phyloP scores from a whole-genome alignment of 2,113 vertebrate genomes.

The Sinocyclocheilus grahami region DNA sequence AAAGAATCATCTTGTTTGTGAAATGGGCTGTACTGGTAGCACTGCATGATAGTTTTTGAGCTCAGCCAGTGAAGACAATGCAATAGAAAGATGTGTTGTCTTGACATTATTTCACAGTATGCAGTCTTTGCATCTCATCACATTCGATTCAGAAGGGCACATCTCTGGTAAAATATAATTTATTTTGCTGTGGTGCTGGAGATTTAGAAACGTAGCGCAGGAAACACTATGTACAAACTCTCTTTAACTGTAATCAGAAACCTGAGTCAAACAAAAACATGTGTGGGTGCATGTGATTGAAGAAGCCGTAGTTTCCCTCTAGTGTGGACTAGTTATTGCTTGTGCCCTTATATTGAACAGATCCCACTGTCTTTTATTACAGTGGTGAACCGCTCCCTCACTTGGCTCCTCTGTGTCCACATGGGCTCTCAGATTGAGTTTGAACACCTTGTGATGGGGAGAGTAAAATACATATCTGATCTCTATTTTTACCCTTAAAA shows the following conservation, averaged over 20 bases:
- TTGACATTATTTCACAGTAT: constrained; percentile 17
- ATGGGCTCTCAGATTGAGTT: neutral
- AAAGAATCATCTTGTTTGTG: neutral
- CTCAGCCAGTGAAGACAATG: neutral
- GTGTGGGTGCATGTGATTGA: constrained; percentile 5
- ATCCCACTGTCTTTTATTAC: neutral
- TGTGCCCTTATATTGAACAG: constrained; percentile 21
- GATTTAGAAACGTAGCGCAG: neutral
- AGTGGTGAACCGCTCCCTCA: neutral
- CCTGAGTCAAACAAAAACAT: neutral
- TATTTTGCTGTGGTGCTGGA: neutral
- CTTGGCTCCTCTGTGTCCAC: neutral
- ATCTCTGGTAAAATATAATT: neutral
- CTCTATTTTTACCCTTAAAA: too few species aligned
- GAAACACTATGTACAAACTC: neutral
- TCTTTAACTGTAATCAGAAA: constrained; percentile 15
- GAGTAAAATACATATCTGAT: neutral
- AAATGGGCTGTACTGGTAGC: constrained; percentile 3
- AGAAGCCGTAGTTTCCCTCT: constrained; percentile 4
- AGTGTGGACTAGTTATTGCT: constrained; percentile 7
- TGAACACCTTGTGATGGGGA: neutral
- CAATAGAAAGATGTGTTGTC: neutral
- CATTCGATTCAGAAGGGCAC: neutral
- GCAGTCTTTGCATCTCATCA: constrained; percentile 22
- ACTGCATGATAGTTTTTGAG: constrained; percentile 23